phyloP scores from a whole-genome alignment of 2,797 vertebrate species.

The Tympanoctomys barrerae region DNA sequence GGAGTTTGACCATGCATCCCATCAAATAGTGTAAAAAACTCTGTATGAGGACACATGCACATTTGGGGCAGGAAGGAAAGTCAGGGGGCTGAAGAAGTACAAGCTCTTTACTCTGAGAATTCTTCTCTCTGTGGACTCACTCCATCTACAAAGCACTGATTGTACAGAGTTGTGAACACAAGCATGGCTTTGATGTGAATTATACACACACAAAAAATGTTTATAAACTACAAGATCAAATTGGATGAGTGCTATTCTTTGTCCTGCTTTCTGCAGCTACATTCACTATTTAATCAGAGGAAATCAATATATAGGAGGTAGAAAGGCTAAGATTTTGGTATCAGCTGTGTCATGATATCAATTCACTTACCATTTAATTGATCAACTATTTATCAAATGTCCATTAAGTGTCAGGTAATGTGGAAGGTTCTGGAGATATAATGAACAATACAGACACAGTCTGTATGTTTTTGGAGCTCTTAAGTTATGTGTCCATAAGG shows the following conservation, averaged over 20 bases:
- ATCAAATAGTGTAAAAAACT: neutral
- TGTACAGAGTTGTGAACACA: neutral
- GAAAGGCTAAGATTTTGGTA: constrained; percentile 18
- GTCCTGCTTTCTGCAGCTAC: constrained; percentile 34
- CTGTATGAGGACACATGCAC: neutral
- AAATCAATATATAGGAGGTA: neutral
- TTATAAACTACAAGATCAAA: neutral
- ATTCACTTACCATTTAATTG: constrained; percentile 22
- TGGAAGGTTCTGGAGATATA: neutral
- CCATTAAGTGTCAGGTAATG: neutral
- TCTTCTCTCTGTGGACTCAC: neutral
- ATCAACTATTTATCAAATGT: constrained; percentile 11
- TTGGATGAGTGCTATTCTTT: neutral
- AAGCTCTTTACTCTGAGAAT: neutral
- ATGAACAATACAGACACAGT: neutral
- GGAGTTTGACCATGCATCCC: neutral
- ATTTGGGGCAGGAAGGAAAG: neutral
- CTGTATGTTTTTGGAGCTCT: neutral
- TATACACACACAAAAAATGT: neutral
- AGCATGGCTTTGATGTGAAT: neutral
- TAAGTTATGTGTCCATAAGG: neutral
- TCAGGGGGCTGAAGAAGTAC: neutral
- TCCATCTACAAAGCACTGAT: neutral
- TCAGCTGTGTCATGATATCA: neutral
- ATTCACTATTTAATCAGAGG: neutral